Base-by-base conservation (phyloP, 2,888 invertebrate genomes). In the Ormyrus pomaceus region DNA sequence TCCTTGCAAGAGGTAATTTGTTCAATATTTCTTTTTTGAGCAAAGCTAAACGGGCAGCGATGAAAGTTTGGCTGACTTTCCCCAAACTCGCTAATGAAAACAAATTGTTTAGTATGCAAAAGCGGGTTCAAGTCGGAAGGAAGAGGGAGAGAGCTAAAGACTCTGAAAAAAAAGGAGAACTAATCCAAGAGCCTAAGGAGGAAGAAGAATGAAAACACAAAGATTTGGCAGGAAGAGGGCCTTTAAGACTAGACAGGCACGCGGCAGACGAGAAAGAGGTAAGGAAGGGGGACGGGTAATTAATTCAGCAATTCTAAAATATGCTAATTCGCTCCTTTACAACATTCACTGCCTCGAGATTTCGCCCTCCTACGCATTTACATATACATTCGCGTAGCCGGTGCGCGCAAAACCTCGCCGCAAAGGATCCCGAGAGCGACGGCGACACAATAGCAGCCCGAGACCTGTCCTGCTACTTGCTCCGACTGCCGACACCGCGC, bases 221-320 rank as follows among this genome's bases (percentile, higher is more conserved):
- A 78, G 77, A 65, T 66, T 10, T 13, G 58, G 70, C 66, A 66
- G 78, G 66, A 59, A 68, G 65, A 72, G 77, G 34, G 70, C 62
- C 45, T 77, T 34, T 77, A 70, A 77, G 77, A 70, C 56, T 59
- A 66, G 75, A 64, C 50, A 66, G 58, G 4, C 34, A 34, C 58
- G 56, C 50, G 50, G 70, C 19, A 48, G 69, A 34, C 34, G 34
- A 34, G 34, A 34, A 34, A 34, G 34, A 34, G 34, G 59, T 48
- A 51, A 48, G 59, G 50, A 71, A 53, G 13, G 50, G 53, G 74
- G 69, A 59, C 88, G 83, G 80, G 83, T 87, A 87, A 87, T 87
- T 87, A 87, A 87, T 87, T 34, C 34, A 34, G 87, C 85, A 85
- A 87, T 87, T 86, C 85, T 84, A 85, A 86, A 85, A 87, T 87